A percentile compares a stretch with the other conserved stretches of the same genome.
Evolutionary conservation across 2,888 invertebrate species (phyloP).

Genomic region (Zelleria hepariella): DNA sequence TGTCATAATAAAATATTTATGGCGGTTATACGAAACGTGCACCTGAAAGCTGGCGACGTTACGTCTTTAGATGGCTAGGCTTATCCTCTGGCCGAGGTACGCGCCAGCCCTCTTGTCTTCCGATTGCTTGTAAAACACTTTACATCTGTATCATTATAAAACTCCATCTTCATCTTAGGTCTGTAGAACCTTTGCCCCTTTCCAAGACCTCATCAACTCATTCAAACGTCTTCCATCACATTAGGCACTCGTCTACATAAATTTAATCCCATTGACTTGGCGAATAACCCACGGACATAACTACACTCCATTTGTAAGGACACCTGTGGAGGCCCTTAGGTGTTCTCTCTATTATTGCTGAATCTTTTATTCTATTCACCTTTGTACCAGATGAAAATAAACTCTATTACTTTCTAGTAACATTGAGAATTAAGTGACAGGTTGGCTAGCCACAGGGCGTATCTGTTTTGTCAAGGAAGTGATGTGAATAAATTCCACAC

Average conservation of each 20-base stretch:
- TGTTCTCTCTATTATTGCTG: slow-evolving; percentile 43
- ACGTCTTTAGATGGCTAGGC: no score
- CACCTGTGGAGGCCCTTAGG: slow-evolving; percentile 64
- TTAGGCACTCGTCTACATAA: slow-evolving; percentile 1
- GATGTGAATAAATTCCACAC: slow-evolving; percentile 62
- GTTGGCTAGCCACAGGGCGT: slow-evolving; percentile 62
- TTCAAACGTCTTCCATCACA: not conserved
- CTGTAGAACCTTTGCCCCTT: not conserved
- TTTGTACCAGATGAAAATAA: slow-evolving; percentile 13
- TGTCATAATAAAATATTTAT: no score
- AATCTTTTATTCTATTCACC: slow-evolving; percentile 4
- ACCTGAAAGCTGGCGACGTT: no score
- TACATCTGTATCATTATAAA: no score
- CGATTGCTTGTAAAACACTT: no score
- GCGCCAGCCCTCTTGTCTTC: no score
- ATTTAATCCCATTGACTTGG: slow-evolving; percentile 13
- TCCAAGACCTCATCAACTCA: not conserved
- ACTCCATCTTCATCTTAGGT: no score
- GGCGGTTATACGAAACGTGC: no score
- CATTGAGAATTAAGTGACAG: slow-evolving; percentile 12
- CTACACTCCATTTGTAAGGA: slow-evolving; percentile 40
- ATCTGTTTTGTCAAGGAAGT: slow-evolving; percentile 62
- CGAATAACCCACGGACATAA: slow-evolving; percentile 42
- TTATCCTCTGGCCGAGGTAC: no score
- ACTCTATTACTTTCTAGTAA: slow-evolving; percentile 16